Evolutionary conservation across 2,113 vertebrate genomes (phyloP), one percentile per base, ranked within the genome.

Genomic region (Benitochromis conjunctus): DNA sequence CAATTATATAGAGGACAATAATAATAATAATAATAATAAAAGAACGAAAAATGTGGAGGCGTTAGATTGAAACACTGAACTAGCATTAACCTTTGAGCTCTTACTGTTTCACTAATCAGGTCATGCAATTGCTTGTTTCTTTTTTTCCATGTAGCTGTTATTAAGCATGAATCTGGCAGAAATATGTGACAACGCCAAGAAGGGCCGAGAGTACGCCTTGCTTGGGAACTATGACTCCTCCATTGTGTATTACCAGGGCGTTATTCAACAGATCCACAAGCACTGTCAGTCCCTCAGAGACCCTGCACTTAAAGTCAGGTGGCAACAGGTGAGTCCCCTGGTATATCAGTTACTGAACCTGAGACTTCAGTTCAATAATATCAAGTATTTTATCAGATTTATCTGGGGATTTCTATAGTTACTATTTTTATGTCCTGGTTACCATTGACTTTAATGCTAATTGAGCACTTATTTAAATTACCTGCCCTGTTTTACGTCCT

Each of bases 211-310:
- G 95, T 99, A 98, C 82, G 99, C 98, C 9, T 94, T 99, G 56
- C 97, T 99, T 82, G 99, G 99, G 64, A 99, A 98, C 94, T 99
- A 99, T 4, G 99, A 99, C 92, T 98, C 98, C 4, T 98, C 99
- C 16, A 96, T 98, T 92, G 98, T 99, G 1, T 99, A 99, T 94
- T 99, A 99, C 92, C 98, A 99, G 90, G 99, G 98, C 16, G 98
- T 99, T 86, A 97, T 99, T 80, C 98, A 99, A 34, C 98, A 99
- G 95, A 99, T 99, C 93, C 97, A 98, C 78, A 98, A 98, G 85
- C 97, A 99, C 76, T 97, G 97, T 77, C 97, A 97, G 93, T 96
- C 96, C 0, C 94, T 99, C 91, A 95, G 96, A 93, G 99, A 99
- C 93, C 98, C 98, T 7, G 96, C 97, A 19, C 89, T 98, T 54